A percentile compares a stretch with the other conserved stretches of the same genome.
Evolutionary conservation across 2,888 invertebrate genomes (phyloP).

Genomic region (Drosophila neotestacea): DNA sequence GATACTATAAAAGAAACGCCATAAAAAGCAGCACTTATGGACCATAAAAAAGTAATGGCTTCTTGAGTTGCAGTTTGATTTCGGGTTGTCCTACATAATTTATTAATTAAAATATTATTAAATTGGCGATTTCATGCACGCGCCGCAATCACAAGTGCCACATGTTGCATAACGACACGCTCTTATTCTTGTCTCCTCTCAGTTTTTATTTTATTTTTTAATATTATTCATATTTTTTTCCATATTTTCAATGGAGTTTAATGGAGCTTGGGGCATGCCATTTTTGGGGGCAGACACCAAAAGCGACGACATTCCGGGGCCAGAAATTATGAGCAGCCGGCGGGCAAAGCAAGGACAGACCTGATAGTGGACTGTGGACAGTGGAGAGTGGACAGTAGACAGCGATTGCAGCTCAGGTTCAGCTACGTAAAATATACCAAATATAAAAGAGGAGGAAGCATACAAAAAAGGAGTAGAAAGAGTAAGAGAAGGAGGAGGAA

Average conservation of each 20-base stretch:
- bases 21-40: constrained; percentile 28
- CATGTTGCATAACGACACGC: constrained; percentile 59
- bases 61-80: constrained; percentile 34
- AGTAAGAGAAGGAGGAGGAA: constrained; percentile 2
- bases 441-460: constrained; percentile 19
- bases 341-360: constrained; percentile 22
- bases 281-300: constrained; percentile 52
- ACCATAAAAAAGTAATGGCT: constrained; percentile 26
- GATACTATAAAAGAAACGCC: constrained; percentile 1
- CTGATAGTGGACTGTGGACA: constrained; percentile 1
- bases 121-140: constrained; percentile 52
- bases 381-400: background rate
- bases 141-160: constrained; percentile 52
- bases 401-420: constrained; percentile 51
- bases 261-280: constrained; percentile 48
- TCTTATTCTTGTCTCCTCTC: constrained; percentile 2
- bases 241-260: constrained; percentile 24
- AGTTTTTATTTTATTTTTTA: constrained; percentile 1
- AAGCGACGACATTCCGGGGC: constrained; percentile 66
- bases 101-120: constrained; percentile 51
- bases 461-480: background rate
- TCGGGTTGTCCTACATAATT: constrained; percentile 49
- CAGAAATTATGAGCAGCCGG: constrained; percentile 61
- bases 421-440: constrained; percentile 63
- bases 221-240: constrained; percentile 14